Evolutionary conservation across 37 sponge, comb jelly and placozoan genomes (phyloP), one percentile per base, ranked within the genome.

Genomic region (Agelas oroides): DNA sequence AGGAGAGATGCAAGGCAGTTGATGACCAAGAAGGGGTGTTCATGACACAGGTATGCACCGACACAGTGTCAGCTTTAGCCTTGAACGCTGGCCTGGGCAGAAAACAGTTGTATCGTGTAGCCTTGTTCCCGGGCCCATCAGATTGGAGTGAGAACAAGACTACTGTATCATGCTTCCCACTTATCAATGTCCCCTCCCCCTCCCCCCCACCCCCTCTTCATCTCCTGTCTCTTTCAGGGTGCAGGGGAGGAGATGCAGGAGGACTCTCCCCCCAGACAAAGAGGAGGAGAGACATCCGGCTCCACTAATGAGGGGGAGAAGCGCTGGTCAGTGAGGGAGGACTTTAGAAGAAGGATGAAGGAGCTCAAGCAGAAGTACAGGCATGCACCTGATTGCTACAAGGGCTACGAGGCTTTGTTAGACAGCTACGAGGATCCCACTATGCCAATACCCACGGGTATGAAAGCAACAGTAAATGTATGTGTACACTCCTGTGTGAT

Each of bases 401-500:
- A 70, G 34, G 94, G 94, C 37, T 94, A 83, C 57, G 94, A 94
- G 85, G 73, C 77, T 8, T 76, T 94, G 28, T 25, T 94, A 59
- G 88, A 84, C 30, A 61, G 59, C 0, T 18, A 71, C 23, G 63
- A 75, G 16, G 87, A 78, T 37, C 71, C 63, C 27, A 20, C 57
- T 12, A 27, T 59, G 21, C 20, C 28, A 2, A 53, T 76, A 34
- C 86, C 86, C 20, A 53, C 59, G 38, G 77, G 86, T 76, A 14
- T 38, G 27, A 20, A 53, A 56, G 57, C 5, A 35, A 36, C 72
- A 36, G 6, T 75, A 14, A 25, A 25, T 71, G 46, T 32, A 38
- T 71, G 19, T 71, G 73, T 38, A 25, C 52, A 35, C n/a, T n/a
- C n/a, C n/a, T n/a, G n/a, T n/a, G n/a, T n/a, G n/a, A n/a, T n/a